Evolutionary conservation across 2,113 vertebrate species (phyloP).

Genomic region (Notechis scutatus): DNA sequence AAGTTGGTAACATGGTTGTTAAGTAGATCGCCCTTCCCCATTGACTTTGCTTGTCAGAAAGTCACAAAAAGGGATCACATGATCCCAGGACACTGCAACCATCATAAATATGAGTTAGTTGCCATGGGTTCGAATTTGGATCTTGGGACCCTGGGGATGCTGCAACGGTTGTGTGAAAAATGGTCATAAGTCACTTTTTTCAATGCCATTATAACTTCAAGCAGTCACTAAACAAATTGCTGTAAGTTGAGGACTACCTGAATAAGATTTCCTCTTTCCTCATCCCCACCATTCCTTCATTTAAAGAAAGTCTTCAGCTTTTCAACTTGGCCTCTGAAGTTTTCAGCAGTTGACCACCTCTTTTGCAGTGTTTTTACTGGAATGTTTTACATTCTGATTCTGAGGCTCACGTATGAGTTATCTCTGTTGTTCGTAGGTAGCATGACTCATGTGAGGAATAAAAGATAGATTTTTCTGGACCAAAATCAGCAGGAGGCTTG

Average conservation of each 20-base stretch:
- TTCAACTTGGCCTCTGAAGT: background rate
- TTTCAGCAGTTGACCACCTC: background rate
- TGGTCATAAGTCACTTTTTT: background rate
- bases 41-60: background rate
- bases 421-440: background rate
- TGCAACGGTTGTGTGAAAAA: background rate
- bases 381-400: background rate
- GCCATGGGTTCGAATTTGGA: background rate
- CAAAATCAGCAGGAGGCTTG: background rate
- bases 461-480: constrained; percentile 7
- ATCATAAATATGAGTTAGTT: background rate
- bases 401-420: background rate
- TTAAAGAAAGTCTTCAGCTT: background rate
- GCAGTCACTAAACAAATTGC: background rate
- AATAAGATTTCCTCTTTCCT: background rate
- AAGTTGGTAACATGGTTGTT: background rate
- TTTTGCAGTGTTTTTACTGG: background rate
- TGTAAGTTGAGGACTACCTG: background rate
- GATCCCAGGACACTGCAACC: background rate
- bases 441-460: background rate
- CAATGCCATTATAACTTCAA: background rate
- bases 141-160: background rate
- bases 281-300: background rate
- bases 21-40: background rate
- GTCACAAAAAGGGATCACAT: background rate